These are phyloP conservation scores for Gibbula magus DNA, from an alignment of 2,888 invertebrate genomes.

Conservation along the genomic window DNA sequence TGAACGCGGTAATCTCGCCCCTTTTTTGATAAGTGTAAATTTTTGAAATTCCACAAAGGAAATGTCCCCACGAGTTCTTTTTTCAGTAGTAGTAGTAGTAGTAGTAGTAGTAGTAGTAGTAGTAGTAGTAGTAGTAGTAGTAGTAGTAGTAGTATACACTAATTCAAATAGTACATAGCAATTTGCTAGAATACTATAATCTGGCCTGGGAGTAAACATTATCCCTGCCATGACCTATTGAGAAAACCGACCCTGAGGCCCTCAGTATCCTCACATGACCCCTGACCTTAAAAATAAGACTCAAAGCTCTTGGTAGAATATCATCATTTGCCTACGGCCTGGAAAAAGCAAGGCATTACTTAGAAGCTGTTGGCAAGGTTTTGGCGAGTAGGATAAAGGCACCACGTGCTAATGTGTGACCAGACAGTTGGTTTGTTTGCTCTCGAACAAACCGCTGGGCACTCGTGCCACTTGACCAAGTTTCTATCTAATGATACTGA, in stretches of 20 bases:
- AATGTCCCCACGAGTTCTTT: no score
- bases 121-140: slow-evolving; percentile 26
- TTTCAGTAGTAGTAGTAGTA: slow-evolving; percentile 21
- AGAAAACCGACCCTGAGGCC: neutral
- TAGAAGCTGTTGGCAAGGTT: neutral
- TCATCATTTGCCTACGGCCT: neutral
- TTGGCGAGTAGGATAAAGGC: neutral
- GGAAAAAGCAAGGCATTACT: neutral
- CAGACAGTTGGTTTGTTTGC: neutral
- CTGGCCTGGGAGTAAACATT: neutral
- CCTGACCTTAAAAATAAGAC: neutral
- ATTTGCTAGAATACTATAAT: no score
- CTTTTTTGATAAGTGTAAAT: no score
- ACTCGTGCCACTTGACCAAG: neutral
- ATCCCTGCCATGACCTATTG: neutral
- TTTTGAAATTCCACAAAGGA: no score
- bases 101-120: slow-evolving; percentile 9
- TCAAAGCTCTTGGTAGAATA: neutral
- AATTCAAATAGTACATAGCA: no score
- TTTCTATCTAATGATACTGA: neutral
- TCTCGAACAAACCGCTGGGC: neutral
- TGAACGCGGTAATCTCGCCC: no score
- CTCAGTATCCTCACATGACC: neutral
- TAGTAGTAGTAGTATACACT: slow-evolving; percentile 16
- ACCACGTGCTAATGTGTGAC: neutral